phyloP scores from a whole-genome alignment of 2,113 vertebrate species.

The Mirounga angustirostris region DNA sequence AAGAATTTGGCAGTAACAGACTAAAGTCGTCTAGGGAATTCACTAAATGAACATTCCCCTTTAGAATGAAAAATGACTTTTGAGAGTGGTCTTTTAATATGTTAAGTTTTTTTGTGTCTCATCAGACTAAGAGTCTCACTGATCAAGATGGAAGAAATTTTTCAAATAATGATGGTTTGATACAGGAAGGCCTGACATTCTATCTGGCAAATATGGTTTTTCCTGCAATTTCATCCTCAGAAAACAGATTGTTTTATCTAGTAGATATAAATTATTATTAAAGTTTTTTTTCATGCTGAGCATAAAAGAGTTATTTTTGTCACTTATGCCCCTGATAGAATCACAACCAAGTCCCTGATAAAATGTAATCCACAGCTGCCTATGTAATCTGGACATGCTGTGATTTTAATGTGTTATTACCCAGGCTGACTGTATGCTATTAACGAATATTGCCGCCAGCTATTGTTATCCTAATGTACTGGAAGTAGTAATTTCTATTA shows the following conservation, averaged over 20 bases:
- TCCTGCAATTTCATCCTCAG: conserved; percentile 27
- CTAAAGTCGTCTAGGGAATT: conserved; percentile 15
- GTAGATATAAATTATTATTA: conserved; percentile 56
- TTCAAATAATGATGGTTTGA: background rate
- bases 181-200: conserved; percentile 38
- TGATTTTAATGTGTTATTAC: conserved; percentile 81
- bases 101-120: background rate
- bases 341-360: background rate
- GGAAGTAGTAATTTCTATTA: conserved; percentile 82
- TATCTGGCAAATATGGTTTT: background rate
- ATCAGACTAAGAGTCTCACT: background rate
- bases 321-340: conserved; percentile 45
- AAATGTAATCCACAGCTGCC: conserved; percentile 22
- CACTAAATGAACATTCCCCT: background rate
- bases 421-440: conserved; percentile 76
- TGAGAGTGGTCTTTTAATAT: background rate
- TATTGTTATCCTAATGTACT: conserved; percentile 73
- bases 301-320: conserved; percentile 56
- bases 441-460: conserved; percentile 83
- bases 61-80: conserved; percentile 37
- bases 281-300: conserved; percentile 30
- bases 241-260: conserved; percentile 30
- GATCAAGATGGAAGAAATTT: background rate
- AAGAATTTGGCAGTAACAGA: background rate
- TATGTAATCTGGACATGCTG: conserved; percentile 73